Conservation (phyloP, 2,113 vertebrate species). For the Sander vitreus region DNA sequence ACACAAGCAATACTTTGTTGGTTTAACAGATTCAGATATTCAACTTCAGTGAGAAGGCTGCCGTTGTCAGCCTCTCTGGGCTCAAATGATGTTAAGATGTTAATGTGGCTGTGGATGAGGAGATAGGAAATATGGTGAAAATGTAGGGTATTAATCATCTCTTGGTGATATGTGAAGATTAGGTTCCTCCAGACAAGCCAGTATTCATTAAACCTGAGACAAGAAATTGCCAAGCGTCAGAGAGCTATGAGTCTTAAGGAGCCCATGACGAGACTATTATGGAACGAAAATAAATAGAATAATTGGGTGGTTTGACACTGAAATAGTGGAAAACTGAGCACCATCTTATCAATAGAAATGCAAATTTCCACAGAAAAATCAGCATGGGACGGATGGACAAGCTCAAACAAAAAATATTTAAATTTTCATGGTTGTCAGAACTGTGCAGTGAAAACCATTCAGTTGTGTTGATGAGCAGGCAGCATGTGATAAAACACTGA, state of each 20-base stretch:
- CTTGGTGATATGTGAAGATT: not conserved
- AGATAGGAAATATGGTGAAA: not conserved
- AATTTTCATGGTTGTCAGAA: not conserved
- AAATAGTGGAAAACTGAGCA: not conserved
- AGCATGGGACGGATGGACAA: conserved; percentile 3
- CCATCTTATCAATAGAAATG: not conserved
- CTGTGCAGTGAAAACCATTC: not conserved
- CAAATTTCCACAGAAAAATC: not conserved
- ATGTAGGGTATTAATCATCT: not conserved
- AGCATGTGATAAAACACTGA: not conserved
- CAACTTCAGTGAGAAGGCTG: not conserved
- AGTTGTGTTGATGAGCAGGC: not conserved
- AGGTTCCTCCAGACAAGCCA: not conserved
- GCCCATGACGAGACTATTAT: not conserved
- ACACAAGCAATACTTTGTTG: not conserved
- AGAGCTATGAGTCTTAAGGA: conserved; percentile 1
- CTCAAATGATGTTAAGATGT: conserved; percentile 17
- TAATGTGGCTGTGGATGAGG: not conserved
- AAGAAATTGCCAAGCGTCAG: not conserved
- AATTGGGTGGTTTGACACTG: not conserved
- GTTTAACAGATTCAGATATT: conserved; percentile 38
- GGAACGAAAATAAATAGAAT: not conserved
- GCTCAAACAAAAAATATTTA: not conserved
- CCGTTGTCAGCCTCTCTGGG: not conserved
- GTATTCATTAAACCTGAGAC: conserved; percentile 1